These are phyloP conservation scores for Lytechinus pictus DNA, from an alignment of 35 echinoderm and acorn worm species.

Conservation along the genomic window DNA sequence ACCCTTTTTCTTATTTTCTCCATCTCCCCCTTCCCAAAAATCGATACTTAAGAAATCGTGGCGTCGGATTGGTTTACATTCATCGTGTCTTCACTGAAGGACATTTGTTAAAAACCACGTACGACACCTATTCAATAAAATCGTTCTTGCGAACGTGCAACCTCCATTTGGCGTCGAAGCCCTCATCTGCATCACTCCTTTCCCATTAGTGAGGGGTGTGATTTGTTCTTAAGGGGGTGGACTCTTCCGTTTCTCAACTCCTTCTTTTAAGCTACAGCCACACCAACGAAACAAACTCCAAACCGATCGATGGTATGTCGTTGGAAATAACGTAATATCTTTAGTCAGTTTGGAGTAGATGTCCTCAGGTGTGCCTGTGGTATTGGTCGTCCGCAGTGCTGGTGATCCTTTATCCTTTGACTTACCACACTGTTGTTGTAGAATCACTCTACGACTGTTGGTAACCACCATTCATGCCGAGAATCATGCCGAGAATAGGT, in stretches of 20 bases:
- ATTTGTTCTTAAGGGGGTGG: not conserved
- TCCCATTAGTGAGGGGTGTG: slow-evolving; percentile 8
- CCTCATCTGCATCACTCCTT: not conserved
- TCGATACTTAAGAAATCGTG: not conserved
- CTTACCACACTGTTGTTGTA: not conserved
- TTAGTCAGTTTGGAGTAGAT: too few species aligned
- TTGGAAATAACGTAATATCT: too few species aligned
- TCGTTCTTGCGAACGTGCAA: slow-evolving; percentile 12
- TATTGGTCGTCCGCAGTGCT: not conserved
- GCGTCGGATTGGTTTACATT: slow-evolving; percentile 28
- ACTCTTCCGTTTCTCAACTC: not conserved
- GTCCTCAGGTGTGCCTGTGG: too few species aligned
- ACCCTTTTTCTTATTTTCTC: not conserved
- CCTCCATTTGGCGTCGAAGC: not conserved
- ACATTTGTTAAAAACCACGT: slow-evolving; percentile 33
- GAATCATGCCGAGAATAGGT: not conserved
- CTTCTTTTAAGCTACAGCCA: not conserved
- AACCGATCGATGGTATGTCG: too few species aligned
- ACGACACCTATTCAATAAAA: slow-evolving; percentile 33
- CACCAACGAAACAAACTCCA: too few species aligned
- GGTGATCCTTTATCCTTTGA: not conserved
- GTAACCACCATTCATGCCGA: not conserved
- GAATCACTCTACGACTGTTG: not conserved
- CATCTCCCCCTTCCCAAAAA: not conserved
- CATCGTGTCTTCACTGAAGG: not conserved